Evolutionary conservation across 2,888 invertebrate species (phyloP).

Genomic region (Synanthedon andrenaeformis): DNA sequence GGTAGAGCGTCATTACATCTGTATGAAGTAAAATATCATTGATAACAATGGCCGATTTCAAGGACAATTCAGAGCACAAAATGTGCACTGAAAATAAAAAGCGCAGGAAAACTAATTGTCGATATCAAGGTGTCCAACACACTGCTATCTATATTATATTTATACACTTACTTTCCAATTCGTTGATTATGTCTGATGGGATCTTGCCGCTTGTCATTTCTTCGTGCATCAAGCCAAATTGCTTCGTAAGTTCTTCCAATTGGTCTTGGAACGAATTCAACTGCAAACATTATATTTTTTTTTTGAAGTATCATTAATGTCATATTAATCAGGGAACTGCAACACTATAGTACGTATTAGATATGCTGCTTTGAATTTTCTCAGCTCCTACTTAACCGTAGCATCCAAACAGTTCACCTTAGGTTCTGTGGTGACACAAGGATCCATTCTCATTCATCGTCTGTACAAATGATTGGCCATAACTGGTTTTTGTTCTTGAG

Average conservation of each 20-base stretch:
- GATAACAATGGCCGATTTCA: no score
- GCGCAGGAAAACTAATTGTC: not conserved
- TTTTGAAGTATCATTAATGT: not conserved
- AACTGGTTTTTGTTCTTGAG: no score
- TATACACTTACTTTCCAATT: conserved; percentile 36
- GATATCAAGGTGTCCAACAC: not conserved
- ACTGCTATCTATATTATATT: not conserved
- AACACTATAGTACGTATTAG: no score
- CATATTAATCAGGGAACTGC: not conserved
- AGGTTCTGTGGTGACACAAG: no score
- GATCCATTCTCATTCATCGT: no score
- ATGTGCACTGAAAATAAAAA: no score
- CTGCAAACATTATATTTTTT: conserved; percentile 28
- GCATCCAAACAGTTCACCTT: no score
- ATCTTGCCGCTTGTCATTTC: conserved; percentile 23
- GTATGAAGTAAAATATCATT: not conserved
- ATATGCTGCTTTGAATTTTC: no score
- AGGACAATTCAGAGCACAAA: no score
- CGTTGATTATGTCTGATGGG: conserved; percentile 42
- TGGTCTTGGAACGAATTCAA: conserved; percentile 60
- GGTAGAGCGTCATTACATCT: conserved; percentile 51
- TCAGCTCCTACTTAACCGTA: no score
- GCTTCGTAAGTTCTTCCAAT: conserved; percentile 48
- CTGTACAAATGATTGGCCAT: no score
- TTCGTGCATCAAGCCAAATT: conserved; percentile 22